Conservation (phyloP, 30 jellyfish, hydroid and myxozoan species). For the Aurelia aurita region DNA sequence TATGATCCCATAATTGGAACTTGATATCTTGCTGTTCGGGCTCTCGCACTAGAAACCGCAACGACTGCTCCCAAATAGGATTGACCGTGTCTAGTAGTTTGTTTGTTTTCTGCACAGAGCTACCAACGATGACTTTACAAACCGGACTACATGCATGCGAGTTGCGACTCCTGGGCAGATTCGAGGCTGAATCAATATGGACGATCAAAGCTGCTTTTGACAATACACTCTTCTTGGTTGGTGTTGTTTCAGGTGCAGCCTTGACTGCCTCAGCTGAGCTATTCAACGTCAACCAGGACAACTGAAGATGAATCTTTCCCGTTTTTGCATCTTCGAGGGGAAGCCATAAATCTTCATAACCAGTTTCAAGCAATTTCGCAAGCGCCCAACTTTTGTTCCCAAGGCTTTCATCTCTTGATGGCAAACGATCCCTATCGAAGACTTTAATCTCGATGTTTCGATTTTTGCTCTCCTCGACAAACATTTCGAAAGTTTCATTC, state of each 20-base stretch:
- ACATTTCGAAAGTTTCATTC: conserved; percentile 75
- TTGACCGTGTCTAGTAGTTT: conserved; percentile 62
- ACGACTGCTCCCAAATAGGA: conserved; percentile 82
- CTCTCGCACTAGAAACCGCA: conserved; percentile 73
- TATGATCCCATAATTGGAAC: conserved; percentile 77
- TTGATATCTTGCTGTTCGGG: conserved; percentile 82
- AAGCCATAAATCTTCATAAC: conserved; percentile 69
- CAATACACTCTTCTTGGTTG: conserved; percentile 51
- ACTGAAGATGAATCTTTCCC: conserved; percentile 70
- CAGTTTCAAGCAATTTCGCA: conserved; percentile 38
- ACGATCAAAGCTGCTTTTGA: conserved; percentile 68
- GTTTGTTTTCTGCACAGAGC: conserved; percentile 48
- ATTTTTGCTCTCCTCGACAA: conserved; percentile 71
- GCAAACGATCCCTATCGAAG: conserved; percentile 70
- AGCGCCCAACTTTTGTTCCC: conserved; percentile 60
- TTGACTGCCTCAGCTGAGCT: conserved; percentile 16
- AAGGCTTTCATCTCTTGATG: conserved; percentile 71
- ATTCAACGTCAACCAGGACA: conserved; percentile 70
- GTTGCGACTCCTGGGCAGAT: conserved; percentile 70
- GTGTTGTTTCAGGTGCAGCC: conserved; percentile 52
- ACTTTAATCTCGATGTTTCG: conserved; percentile 35
- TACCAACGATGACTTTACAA: conserved; percentile 73
- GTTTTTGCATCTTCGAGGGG: conserved; percentile 74
- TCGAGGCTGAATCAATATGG: conserved; percentile 76
- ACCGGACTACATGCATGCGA: conserved; percentile 75